Percentiles rank a stretch among this genome's conserved stretches.
phyloP scores from a whole-genome alignment of 2,888 invertebrate genomes.

The Cactoblastis cactorum region DNA sequence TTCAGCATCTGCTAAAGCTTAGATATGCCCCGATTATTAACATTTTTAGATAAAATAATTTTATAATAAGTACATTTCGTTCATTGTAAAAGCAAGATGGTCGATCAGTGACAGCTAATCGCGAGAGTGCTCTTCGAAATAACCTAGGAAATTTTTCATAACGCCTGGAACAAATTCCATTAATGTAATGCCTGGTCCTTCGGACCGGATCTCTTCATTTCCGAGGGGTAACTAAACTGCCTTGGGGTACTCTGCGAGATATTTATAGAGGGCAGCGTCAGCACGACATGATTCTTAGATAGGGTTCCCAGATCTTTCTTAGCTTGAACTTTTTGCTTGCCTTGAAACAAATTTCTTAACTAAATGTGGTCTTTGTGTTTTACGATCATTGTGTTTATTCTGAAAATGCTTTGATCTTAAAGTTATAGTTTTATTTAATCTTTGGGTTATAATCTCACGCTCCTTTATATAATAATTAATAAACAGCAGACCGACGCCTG shows the following conservation, averaged over 20 bases:
- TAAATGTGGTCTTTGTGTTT: no score
- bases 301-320: not conserved
- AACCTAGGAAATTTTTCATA: conserved; percentile 22
- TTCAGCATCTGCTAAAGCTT: no score
- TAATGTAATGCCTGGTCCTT: conserved; percentile 24
- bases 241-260: conserved; percentile 8
- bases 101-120: not conserved
- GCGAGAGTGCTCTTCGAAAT: not conserved
- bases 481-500: no score
- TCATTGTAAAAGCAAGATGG: not conserved
- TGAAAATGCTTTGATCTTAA: no score
- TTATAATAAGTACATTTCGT: no score
- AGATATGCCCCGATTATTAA: no score
- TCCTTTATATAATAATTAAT: no score
- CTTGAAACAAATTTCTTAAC: no score
- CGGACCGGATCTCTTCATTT: conserved; percentile 29
- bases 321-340: not conserved
- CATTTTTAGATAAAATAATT: no score
- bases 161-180: conserved; percentile 24
- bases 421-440: no score
- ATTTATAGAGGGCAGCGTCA: conserved; percentile 9
- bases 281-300: not conserved
- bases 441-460: no score
- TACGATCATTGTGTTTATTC: no score
- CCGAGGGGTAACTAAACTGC: conserved; percentile 22